Percentiles rank a stretch among this genome's conserved stretches.
Conservation (phyloP, 2,888 invertebrate genomes). For the Eupelmus urozonus region DNA sequence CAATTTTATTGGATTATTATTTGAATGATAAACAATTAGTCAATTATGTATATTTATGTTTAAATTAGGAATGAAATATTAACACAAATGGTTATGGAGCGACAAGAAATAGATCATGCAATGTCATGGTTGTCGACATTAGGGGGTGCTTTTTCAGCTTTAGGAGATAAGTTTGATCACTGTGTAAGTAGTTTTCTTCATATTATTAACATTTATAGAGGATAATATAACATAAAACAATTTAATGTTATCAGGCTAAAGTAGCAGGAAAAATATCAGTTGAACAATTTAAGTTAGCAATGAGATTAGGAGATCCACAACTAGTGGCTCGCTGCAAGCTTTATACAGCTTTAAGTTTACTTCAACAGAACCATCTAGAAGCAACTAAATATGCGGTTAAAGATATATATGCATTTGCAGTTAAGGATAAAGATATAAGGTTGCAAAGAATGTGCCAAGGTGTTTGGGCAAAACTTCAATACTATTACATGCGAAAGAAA, state of each 20-base stretch:
- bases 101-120: conserved; percentile 88
- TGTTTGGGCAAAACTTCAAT: conserved; percentile 90
- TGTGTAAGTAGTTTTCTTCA: conserved; percentile 84
- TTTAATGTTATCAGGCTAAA: conserved; percentile 82
- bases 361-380: conserved; percentile 87
- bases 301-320: conserved; percentile 89
- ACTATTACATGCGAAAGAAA: conserved; percentile 75
- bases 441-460: conserved; percentile 90
- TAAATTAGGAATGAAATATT: conserved; percentile 79
- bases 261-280: conserved; percentile 93
- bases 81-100: conserved; percentile 80
- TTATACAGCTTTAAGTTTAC: conserved; percentile 91
- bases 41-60: conserved; percentile 40
- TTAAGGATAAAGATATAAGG: conserved; percentile 80
- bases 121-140: conserved; percentile 97
- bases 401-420: conserved; percentile 78
- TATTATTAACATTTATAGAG: conserved; percentile 30
- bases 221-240: neutral
- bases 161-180: conserved; percentile 90
- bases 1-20: conserved; percentile 26
- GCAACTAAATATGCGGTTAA: conserved; percentile 82
- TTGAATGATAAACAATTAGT: conserved; percentile 12
- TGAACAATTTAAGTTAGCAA: conserved; percentile 89
- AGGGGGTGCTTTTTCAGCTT: conserved; percentile 96
- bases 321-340: conserved; percentile 90